Percentiles rank a stretch among this genome's conserved stretches.
Conservation (phyloP, 1,140 invertebrate genomes). For the Leptestheria dahalacensis region DNA sequence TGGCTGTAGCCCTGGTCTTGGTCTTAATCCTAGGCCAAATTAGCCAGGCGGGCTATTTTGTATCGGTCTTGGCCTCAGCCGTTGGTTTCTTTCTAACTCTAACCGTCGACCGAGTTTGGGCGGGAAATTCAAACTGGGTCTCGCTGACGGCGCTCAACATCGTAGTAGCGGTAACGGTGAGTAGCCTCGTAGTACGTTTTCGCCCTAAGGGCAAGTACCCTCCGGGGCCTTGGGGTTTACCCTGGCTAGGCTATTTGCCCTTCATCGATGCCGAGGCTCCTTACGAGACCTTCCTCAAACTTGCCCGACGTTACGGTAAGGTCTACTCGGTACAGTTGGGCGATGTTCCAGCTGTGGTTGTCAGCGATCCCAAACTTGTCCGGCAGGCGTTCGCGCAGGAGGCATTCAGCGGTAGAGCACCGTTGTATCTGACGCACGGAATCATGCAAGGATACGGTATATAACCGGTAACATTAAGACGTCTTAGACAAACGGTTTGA, state of each 20-base stretch:
- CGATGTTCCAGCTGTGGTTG: conserved; percentile 48
- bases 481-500: neutral
- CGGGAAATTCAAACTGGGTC: neutral
- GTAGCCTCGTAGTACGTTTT: neutral
- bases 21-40: neutral
- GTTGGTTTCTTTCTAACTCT: neutral
- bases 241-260: conserved; percentile 59
- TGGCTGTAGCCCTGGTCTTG: neutral
- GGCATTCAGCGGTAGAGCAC: conserved; percentile 50
- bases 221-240: conserved; percentile 59
- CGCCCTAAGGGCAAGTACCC: conserved; percentile 29
- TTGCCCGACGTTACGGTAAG: conserved; percentile 46
- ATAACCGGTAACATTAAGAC: no score
- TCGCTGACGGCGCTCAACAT: neutral
- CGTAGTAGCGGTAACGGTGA: neutral
- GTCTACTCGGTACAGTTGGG: conserved; percentile 57
- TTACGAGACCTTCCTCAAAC: conserved; percentile 45
- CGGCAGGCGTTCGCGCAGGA: conserved; percentile 51
- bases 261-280: conserved; percentile 48
- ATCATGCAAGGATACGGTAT: conserved; percentile 73
- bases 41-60: neutral
- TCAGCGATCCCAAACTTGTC: conserved; percentile 53
- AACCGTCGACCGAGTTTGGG: neutral
- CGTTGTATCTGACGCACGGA: conserved; percentile 63
- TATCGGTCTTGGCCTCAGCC: neutral